A percentile compares a stretch with the other conserved stretches of the same genome.
Evolutionary conservation across 2,797 vertebrate genomes (phyloP).

Genomic region (Paramormyrops hopkinsi): DNA sequence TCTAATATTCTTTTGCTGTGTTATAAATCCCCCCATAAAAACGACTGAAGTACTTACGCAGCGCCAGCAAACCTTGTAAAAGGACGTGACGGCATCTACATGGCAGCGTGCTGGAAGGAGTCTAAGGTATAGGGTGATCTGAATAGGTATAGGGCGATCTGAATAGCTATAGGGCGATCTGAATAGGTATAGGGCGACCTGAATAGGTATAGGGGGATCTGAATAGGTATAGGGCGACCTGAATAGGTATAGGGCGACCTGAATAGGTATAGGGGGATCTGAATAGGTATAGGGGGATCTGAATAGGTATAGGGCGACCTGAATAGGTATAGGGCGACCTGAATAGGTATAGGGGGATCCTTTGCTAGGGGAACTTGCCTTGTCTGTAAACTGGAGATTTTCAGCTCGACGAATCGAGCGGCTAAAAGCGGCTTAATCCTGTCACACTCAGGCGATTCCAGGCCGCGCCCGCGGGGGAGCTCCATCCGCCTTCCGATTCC

Average conservation of each 20-base stretch:
- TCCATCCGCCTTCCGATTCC: background rate
- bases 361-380: background rate
- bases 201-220: too few species aligned
- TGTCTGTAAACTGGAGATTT: background rate
- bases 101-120: background rate
- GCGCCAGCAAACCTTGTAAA: conserved; percentile 9
- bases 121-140: background rate
- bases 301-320: too few species aligned
- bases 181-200: too few species aligned
- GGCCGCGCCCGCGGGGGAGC: background rate
- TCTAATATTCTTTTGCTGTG: conserved; percentile 1
- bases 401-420: background rate
- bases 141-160: too few species aligned
- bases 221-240: too few species aligned
- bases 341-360: background rate
- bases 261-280: too few species aligned
- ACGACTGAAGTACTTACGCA: background rate
- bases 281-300: too few species aligned
- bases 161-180: too few species aligned
- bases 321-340: too few species aligned
- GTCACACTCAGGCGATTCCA: background rate
- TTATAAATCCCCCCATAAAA: conserved; percentile 5
- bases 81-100: background rate
- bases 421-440: background rate
- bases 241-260: too few species aligned